Evolutionary conservation across 2,113 vertebrate species (phyloP).

Genomic region (Coptodon bakossiorum): DNA sequence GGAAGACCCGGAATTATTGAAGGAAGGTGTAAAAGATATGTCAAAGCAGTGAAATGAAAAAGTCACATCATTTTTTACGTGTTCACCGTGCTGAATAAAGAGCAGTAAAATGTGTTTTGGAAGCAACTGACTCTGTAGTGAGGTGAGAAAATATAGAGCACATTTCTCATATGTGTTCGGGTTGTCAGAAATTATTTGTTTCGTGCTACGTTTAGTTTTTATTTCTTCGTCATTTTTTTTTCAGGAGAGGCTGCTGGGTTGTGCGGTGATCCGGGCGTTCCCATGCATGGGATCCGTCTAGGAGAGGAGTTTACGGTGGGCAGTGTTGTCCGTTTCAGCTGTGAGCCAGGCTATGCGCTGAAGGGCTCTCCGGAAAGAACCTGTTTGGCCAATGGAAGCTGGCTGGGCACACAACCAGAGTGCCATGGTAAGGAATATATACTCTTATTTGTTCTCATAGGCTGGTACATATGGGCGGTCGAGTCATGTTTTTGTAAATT

Average conservation of each 20-base stretch:
- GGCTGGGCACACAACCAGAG: conserved; percentile 87
- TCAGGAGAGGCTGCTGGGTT: conserved; percentile 79
- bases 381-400: conserved; percentile 82
- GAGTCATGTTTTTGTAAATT: background rate
- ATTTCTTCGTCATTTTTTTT: background rate
- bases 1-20: background rate
- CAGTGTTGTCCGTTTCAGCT: conserved; percentile 86
- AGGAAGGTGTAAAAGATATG: background rate
- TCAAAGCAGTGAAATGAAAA: background rate
- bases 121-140: background rate
- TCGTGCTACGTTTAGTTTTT: background rate
- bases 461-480: background rate
- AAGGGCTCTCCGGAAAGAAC: conserved; percentile 84
- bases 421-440: conserved; percentile 80
- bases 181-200: background rate
- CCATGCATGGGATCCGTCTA: conserved; percentile 86
- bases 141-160: background rate
- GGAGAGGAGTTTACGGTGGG: conserved; percentile 81
- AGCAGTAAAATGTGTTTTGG: background rate
- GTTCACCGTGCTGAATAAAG: conserved; percentile 4
- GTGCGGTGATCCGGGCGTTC: conserved; percentile 91
- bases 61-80: background rate
- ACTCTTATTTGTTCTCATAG: background rate
- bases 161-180: background rate
- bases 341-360: conserved; percentile 85